Conservation (phyloP, 2,797 vertebrate genomes). For the Sciaenops ocellatus region DNA sequence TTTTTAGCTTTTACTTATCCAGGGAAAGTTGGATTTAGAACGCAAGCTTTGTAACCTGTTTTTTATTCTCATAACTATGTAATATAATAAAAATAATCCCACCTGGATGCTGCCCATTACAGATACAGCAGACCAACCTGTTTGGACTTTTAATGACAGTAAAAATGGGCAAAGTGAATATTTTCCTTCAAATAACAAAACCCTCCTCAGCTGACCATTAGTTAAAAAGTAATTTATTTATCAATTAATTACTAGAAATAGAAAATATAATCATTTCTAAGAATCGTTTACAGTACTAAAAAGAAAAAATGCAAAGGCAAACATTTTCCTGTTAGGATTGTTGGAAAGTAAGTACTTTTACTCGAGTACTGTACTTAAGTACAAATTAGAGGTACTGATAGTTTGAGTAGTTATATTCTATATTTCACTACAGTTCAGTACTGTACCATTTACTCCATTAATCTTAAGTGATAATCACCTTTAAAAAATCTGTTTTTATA, state of each 20-base stretch:
- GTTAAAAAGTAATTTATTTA: neutral
- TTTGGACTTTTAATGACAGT: neutral
- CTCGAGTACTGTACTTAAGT: neutral
- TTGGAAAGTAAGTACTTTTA: neutral
- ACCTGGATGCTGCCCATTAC: neutral
- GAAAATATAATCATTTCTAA: neutral
- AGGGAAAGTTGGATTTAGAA: neutral
- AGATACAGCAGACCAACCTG: neutral
- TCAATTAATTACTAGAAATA: neutral
- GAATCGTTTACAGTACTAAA: neutral
- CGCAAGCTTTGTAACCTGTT: neutral
- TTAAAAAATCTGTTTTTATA: no score
- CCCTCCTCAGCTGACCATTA: no score
- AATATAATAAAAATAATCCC: neutral
- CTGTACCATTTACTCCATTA: neutral
- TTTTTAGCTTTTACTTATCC: constrained; percentile 14
- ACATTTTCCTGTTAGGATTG: neutral
- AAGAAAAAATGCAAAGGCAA: neutral
- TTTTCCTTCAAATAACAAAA: neutral
- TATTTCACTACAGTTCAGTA: neutral
- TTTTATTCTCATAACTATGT: neutral
- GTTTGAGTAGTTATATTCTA: neutral
- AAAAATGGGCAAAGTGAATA: neutral
- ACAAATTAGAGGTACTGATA: neutral
- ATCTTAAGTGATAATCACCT: neutral